phyloP scores from a whole-genome alignment of 2,797 vertebrate genomes.

The Podarcis lilfordi region DNA sequence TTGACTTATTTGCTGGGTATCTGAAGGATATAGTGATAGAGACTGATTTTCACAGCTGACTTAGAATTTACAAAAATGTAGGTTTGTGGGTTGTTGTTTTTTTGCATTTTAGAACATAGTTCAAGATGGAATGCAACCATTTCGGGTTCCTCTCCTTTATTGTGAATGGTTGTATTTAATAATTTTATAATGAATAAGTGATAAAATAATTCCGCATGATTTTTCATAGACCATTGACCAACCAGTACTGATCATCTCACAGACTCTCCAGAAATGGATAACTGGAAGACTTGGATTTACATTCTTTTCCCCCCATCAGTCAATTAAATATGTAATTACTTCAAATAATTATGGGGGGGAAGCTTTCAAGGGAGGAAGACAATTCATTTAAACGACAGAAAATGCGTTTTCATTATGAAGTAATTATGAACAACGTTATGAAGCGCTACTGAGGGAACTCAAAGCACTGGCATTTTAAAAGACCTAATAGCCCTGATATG shows the following conservation, averaged over 20 bases:
- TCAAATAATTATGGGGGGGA: slow-evolving; percentile 50
- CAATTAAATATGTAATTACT: slow-evolving; percentile 36
- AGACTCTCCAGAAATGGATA: slow-evolving; percentile 1
- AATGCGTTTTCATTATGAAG: slow-evolving; percentile 62
- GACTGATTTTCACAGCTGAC: neutral
- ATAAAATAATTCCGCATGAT: no score
- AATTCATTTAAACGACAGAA: slow-evolving; percentile 49
- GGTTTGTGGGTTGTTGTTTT: no score
- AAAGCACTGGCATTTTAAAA: slow-evolving; percentile 24
- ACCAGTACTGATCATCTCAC: neutral
- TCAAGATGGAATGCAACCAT: no score
- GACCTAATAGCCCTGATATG: neutral
- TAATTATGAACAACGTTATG: slow-evolving; percentile 52
- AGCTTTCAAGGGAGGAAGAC: slow-evolving; percentile 52
- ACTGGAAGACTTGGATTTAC: neutral
- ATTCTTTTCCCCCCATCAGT: neutral
- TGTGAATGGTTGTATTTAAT: no score
- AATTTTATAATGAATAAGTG: no score
- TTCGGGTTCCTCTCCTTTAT: no score
- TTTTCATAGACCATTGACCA: neutral
- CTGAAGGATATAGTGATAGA: neutral
- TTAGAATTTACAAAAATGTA: neutral
- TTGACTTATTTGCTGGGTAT: neutral
- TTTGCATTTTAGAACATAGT: no score
- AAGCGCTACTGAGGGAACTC: slow-evolving; percentile 42